Conservation (phyloP, 2,888 invertebrate genomes). For the Melieria crassipennis region DNA sequence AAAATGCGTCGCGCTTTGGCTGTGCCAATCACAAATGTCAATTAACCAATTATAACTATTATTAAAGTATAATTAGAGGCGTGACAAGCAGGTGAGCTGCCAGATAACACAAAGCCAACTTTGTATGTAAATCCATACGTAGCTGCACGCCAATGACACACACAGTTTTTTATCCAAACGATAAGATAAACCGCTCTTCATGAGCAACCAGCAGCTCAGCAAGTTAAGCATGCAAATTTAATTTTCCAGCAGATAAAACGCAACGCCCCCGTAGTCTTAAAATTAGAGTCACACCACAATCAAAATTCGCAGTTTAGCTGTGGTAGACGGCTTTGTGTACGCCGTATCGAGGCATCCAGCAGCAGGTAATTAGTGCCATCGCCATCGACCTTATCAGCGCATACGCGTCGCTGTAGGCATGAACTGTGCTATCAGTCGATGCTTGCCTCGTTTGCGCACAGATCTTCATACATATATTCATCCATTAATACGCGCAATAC, state of each 20-base stretch:
- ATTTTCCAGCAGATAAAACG: too few relatives aligned
- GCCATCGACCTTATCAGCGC: too few relatives aligned
- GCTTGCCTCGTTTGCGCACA: background rate
- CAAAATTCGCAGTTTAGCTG: too few relatives aligned
- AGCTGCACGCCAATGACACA: background rate
- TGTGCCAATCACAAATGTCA: slow-evolving; percentile 39
- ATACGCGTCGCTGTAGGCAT: too few relatives aligned
- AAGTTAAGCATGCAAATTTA: too few relatives aligned
- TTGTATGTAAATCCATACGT: background rate
- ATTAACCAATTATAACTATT: slow-evolving; percentile 42
- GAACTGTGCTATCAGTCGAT: too few relatives aligned
- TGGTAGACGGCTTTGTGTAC: too few relatives aligned
- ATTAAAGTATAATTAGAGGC: slow-evolving; percentile 57
- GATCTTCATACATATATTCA: background rate
- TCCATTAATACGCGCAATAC: background rate
- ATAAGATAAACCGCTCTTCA: slow-evolving; percentile 12
- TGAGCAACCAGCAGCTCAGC: background rate
- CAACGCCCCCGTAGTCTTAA: too few relatives aligned
- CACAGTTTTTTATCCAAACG: background rate
- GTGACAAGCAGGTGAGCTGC: slow-evolving; percentile 47
- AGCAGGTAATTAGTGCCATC: too few relatives aligned
- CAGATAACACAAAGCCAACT: too few relatives aligned
- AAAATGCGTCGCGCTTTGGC: background rate
- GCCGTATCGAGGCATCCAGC: too few relatives aligned
- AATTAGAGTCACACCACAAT: too few relatives aligned